Conservation (phyloP, 2,113 vertebrate genomes). For the Thalassoma bifasciatum region DNA sequence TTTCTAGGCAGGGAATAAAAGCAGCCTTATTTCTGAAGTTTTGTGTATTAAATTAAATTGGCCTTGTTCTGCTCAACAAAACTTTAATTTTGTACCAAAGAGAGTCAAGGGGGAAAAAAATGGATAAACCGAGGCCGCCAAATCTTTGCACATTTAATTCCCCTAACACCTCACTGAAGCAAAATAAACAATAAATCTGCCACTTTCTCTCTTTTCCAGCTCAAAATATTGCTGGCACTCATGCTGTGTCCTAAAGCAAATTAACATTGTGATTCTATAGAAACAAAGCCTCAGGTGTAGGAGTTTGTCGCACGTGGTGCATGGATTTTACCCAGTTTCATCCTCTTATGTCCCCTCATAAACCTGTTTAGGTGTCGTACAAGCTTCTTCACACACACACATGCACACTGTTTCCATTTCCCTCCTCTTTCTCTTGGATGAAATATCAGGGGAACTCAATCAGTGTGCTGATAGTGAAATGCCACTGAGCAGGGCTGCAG, state of each 20-base stretch:
- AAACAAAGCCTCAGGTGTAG: neutral
- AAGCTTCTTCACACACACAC: neutral
- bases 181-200: slow-evolving; percentile 39
- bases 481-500: slow-evolving; percentile 65
- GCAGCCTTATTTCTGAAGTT: neutral
- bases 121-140: slow-evolving; percentile 15
- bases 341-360: neutral
- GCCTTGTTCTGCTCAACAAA: slow-evolving; percentile 8
- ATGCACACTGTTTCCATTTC: slow-evolving; percentile 29
- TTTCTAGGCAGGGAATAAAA: neutral
- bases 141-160: slow-evolving; percentile 36
- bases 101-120: neutral
- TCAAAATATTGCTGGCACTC: neutral
- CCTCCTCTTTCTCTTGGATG: slow-evolving; percentile 30
- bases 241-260: neutral
- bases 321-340: neutral
- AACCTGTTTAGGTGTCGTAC: neutral
- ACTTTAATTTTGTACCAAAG: slow-evolving; percentile 16
- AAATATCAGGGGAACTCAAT: slow-evolving; percentile 77
- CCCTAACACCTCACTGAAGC: neutral
- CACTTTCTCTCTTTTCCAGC: neutral
- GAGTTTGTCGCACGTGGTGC: neutral
- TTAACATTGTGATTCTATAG: neutral
- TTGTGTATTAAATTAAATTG: slow-evolving; percentile 21
- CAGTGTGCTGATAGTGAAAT: slow-evolving; percentile 80